Percentiles rank a stretch among this genome's conserved stretches.
Evolutionary conservation across 2,797 vertebrate species (phyloP).

Genomic region (Calcarius lapponicus): DNA sequence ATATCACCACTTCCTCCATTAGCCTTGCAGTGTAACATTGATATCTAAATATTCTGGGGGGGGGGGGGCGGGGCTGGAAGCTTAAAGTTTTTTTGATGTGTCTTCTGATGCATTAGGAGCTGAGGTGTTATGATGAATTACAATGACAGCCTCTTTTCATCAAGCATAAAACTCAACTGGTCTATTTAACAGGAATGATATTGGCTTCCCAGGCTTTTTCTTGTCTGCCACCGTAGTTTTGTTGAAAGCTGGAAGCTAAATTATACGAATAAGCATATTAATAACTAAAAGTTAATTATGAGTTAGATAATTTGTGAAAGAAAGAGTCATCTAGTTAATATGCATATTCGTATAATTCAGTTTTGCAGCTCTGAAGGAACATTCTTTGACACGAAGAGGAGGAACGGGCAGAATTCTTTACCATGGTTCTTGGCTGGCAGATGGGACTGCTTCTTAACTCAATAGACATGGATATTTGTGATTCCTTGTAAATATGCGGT

Average conservation of each 20-base stretch:
- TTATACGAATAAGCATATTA: conserved; percentile 71
- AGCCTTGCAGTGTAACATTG: not conserved
- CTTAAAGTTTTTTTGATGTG: not conserved
- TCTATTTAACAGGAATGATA: not conserved
- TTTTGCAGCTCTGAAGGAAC: conserved; percentile 62
- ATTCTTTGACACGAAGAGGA: conserved; percentile 37
- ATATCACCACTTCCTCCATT: not conserved
- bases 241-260: conserved; percentile 56
- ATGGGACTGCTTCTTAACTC: conserved; percentile 52
- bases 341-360: conserved; percentile 68
- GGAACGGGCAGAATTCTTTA: conserved; percentile 34
- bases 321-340: conserved; percentile 51
- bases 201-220: not conserved
- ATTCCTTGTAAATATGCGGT: conserved; percentile 24
- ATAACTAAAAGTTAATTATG: conserved; percentile 14
- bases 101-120: not conserved
- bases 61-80: not conserved
- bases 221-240: not conserved
- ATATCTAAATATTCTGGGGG: not conserved
- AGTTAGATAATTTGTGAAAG: conserved; percentile 4
- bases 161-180: not conserved
- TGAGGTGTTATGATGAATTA: not conserved
- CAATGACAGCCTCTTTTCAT: not conserved
- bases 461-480: conserved; percentile 51
- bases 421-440: conserved; percentile 53